A percentile compares a stretch with the other conserved stretches of the same genome.
phyloP scores from a whole-genome alignment of 2,888 invertebrate genomes.

The Stegophylla sp. region DNA sequence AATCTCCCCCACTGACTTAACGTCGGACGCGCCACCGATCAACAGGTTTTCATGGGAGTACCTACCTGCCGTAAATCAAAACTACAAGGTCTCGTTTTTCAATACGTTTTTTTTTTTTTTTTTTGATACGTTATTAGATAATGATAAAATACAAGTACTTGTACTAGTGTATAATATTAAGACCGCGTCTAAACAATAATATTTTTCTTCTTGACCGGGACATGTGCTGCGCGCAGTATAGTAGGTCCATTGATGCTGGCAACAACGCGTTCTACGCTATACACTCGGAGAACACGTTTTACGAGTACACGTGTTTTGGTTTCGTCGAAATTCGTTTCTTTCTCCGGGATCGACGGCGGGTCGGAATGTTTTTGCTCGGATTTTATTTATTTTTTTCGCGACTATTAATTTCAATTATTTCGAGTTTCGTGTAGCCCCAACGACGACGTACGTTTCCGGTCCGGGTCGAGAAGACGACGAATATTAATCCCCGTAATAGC shows the following conservation, averaged over 20 bases:
- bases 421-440: too few relatives aligned
- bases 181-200: neutral
- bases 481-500: too few relatives aligned
- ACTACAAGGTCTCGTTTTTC: constrained; percentile 2
- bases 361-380: too few relatives aligned
- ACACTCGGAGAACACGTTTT: neutral
- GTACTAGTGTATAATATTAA: too few relatives aligned
- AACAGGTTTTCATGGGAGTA: neutral
- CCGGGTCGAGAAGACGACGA: too few relatives aligned
- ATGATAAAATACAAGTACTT: too few relatives aligned
- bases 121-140: neutral
- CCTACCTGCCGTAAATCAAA: neutral
- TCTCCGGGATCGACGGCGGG: too few relatives aligned
- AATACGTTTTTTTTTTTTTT: neutral
- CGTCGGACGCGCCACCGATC: neutral
- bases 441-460: too few relatives aligned
- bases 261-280: neutral
- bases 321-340: neutral
- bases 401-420: too few relatives aligned
- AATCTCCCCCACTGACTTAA: neutral
- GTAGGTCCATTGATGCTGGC: too few relatives aligned
- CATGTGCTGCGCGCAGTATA: neutral
- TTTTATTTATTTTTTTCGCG: too few relatives aligned
- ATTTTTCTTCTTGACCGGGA: neutral
- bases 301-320: neutral